Evolutionary conservation across 1,140 invertebrate species (phyloP).

Genomic region (Hylaeus anthracinus): DNA sequence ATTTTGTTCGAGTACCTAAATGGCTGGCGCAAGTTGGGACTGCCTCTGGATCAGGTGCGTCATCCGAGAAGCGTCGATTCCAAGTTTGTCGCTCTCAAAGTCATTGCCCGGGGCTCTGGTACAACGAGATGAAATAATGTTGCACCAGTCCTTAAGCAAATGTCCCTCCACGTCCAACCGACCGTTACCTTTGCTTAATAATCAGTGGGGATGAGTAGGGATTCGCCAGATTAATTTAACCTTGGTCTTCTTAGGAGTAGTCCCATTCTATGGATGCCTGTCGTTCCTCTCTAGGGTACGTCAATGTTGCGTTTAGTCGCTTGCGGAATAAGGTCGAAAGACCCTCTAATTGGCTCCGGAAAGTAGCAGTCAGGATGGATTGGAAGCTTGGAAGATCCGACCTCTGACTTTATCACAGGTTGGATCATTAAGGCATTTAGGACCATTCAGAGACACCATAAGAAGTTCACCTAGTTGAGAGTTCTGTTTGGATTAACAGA

Average conservation of each 20-base stretch:
- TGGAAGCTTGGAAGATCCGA: too few relatives aligned
- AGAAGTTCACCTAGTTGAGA: too few relatives aligned
- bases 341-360: neutral
- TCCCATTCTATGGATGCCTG: neutral
- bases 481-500: too few relatives aligned
- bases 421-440: too few relatives aligned
- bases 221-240: constrained; percentile 23
- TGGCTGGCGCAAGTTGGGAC: neutral
- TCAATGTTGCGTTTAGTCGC: too few relatives aligned
- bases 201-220: neutral
- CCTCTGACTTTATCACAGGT: too few relatives aligned
- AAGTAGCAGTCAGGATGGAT: too few relatives aligned
- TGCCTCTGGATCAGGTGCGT: neutral
- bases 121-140: constrained; percentile 59
- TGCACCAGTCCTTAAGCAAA: neutral
- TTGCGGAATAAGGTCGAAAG: too few relatives aligned
- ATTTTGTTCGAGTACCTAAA: too few relatives aligned
- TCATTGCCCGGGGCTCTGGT: constrained; percentile 69
- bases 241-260: constrained; percentile 7
- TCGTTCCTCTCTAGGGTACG: neutral
- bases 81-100: constrained; percentile 72
- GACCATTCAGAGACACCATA: too few relatives aligned
- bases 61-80: constrained; percentile 39
- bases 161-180: neutral
- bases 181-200: constrained; percentile 10